Conservation (phyloP, 2,888 invertebrate species). For the Barypeithes pellucidus region DNA sequence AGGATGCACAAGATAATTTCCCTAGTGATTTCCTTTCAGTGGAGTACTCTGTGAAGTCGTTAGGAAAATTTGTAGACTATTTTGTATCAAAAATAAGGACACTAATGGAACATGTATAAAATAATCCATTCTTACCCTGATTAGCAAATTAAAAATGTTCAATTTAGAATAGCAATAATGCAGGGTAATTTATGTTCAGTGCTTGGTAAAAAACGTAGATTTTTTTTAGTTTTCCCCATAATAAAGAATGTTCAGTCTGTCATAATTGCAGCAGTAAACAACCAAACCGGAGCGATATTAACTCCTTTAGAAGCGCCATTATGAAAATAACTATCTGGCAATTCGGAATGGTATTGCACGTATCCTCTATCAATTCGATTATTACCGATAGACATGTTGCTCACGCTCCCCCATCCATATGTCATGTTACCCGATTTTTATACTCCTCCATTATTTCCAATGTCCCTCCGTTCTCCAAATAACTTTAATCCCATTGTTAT, state of each 20-base stretch:
- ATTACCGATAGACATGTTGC: slow-evolving; percentile 24
- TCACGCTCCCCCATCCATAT: slow-evolving; percentile 21
- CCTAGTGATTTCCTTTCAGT: too few species aligned
- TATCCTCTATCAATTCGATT: slow-evolving; percentile 25
- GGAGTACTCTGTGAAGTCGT: too few species aligned
- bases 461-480: slow-evolving; percentile 2
- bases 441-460: slow-evolving; percentile 17
- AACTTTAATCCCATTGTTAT: slow-evolving; percentile 16
- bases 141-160: too few species aligned
- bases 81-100: too few species aligned
- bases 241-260: not conserved
- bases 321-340: not conserved
- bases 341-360: slow-evolving; percentile 3
- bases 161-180: too few species aligned
- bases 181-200: too few species aligned
- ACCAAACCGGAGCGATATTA: slow-evolving; percentile 1
- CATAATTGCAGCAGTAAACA: not conserved
- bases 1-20: too few species aligned
- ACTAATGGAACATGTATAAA: too few species aligned
- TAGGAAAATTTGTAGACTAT: too few species aligned
- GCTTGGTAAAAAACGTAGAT: too few species aligned
- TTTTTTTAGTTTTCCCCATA: too few species aligned
- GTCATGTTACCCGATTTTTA: slow-evolving; percentile 24
- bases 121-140: too few species aligned
- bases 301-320: not conserved